A percentile compares a stretch with the other conserved stretches of the same genome.
Evolutionary conservation across 2,113 vertebrate species (phyloP).

Genomic region (Dipodomys merriami): DNA sequence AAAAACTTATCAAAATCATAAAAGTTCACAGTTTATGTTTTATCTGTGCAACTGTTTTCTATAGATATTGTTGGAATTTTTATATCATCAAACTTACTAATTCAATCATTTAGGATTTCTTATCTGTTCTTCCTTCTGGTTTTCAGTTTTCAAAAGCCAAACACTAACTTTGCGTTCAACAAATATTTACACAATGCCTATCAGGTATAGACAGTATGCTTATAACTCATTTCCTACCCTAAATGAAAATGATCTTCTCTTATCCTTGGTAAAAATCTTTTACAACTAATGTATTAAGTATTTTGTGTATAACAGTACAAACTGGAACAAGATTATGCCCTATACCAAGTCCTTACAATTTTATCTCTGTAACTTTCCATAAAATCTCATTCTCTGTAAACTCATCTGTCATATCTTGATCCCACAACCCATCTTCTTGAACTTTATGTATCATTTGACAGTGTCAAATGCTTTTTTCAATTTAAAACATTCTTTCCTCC

Average conservation of each 20-base stretch:
- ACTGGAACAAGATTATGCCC: neutral
- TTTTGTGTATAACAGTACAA: constrained; percentile 37
- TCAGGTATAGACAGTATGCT: constrained; percentile 28
- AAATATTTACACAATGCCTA: constrained; percentile 36
- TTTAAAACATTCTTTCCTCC: neutral
- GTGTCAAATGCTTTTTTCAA: neutral
- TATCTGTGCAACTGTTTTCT: constrained; percentile 20
- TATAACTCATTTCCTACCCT: constrained; percentile 47
- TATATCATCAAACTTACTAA: constrained; percentile 12
- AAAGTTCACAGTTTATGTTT: neutral
- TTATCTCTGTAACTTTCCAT: constrained; percentile 46
- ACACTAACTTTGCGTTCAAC: constrained; percentile 28
- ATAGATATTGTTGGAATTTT: constrained; percentile 37
- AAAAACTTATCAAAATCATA: neutral
- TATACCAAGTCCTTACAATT: constrained; percentile 11
- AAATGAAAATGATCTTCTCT: constrained; percentile 52
- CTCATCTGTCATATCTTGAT: constrained; percentile 6
- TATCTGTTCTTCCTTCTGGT: constrained; percentile 35
- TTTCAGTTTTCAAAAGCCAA: constrained; percentile 53
- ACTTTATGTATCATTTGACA: neutral
- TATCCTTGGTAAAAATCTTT: neutral
- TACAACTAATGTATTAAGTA: constrained; percentile 47
- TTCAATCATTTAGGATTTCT: constrained; percentile 36
- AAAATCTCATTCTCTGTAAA: neutral
- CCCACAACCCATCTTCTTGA: neutral